phyloP scores from a whole-genome alignment of 37 sponge, comb jelly and placozoan species.

The Halichondria panicea region DNA sequence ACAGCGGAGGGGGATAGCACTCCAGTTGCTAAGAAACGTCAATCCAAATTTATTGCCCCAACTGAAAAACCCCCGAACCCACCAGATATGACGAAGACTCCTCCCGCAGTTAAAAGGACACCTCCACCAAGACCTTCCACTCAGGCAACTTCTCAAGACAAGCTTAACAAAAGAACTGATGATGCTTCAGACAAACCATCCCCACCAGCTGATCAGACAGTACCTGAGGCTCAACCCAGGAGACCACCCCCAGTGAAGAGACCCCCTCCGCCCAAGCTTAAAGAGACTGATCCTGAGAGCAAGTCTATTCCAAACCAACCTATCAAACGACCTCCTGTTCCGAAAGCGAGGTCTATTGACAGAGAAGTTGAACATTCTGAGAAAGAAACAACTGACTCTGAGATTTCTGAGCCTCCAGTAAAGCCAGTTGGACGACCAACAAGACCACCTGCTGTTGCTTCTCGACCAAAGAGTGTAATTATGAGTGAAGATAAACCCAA shows the following conservation, averaged over 20 bases:
- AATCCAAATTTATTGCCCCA: no score
- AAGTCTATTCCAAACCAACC: background rate
- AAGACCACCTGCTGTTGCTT: background rate
- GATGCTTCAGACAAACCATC: background rate
- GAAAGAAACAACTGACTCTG: no score
- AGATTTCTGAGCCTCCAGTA: no score
- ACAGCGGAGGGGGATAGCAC: background rate
- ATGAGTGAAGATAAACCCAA: no score
- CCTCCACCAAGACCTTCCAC: background rate
- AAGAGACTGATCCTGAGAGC: background rate
- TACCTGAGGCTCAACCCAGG: background rate
- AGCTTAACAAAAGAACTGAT: background rate
- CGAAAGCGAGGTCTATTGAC: no score
- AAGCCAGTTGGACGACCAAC: background rate
- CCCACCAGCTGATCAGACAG: background rate
- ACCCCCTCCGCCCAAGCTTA: slow-evolving; percentile 10
- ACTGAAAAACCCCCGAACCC: background rate
- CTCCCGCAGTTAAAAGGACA: background rate
- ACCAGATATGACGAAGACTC: background rate
- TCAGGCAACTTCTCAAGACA: background rate
- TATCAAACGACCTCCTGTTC: background rate
- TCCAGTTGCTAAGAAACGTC: no score
- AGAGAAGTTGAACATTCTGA: no score
- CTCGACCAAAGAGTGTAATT: no score
- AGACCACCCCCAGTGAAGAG: background rate